A percentile compares a stretch with the other conserved stretches of the same genome.
Conservation (phyloP, 2,113 vertebrate genomes). For the Oenanthe melanoleuca region DNA sequence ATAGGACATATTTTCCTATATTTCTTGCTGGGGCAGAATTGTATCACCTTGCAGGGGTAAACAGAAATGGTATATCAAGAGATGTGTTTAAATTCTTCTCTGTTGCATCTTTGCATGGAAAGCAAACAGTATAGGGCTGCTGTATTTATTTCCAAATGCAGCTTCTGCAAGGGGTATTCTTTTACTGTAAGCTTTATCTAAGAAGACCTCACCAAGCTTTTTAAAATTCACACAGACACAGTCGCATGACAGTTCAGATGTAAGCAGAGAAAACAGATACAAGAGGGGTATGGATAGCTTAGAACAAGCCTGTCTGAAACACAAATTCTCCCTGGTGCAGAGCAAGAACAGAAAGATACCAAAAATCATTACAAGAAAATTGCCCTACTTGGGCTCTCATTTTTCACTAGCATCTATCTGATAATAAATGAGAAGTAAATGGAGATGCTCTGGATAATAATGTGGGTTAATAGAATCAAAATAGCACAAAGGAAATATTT, state of each 20-base stretch:
- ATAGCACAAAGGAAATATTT: slow-evolving; percentile 9
- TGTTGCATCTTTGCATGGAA: background rate
- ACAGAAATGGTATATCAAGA: background rate
- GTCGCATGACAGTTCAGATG: background rate
- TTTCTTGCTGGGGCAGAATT: background rate
- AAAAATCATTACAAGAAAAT: background rate
- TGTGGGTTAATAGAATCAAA: slow-evolving; percentile 57
- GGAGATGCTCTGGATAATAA: slow-evolving; percentile 38
- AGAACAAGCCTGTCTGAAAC: background rate
- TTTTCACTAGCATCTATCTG: background rate
- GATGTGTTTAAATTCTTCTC: background rate
- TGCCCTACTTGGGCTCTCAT: slow-evolving; percentile 27
- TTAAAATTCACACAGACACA: background rate
- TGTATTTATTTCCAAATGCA: background rate
- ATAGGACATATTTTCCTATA: background rate
- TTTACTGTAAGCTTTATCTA: background rate
- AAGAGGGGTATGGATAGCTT: background rate
- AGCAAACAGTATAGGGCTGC: background rate
- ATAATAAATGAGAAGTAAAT: background rate
- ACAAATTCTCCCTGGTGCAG: background rate
- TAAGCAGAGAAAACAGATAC: background rate
- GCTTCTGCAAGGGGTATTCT: background rate
- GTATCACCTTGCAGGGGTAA: background rate
- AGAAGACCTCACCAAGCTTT: background rate
- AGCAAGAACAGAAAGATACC: background rate